These are phyloP conservation scores for Uloborus diversus DNA, from an alignment of 1,140 invertebrate genomes.

Conservation along the genomic window DNA sequence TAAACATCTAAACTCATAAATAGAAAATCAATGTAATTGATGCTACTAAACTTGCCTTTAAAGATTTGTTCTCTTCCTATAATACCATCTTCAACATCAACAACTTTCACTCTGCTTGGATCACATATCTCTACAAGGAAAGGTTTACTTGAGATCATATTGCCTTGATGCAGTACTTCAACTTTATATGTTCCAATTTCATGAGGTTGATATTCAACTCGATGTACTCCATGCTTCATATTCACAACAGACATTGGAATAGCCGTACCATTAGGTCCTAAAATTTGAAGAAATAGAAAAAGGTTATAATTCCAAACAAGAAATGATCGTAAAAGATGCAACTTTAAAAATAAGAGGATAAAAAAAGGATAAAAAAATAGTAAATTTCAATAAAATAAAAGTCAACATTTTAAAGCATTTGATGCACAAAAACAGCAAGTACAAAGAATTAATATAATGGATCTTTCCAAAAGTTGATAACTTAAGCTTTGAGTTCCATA, in stretches of 20 bases:
- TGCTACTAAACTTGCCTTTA: too few relatives aligned
- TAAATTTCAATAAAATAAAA: neutral
- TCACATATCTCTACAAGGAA: conserved; percentile 85
- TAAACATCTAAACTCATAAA: neutral
- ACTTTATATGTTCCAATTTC: conserved; percentile 74
- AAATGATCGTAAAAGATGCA: neutral
- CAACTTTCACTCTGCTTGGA: conserved; percentile 79
- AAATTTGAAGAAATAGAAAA: neutral
- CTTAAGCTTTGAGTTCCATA: too few relatives aligned
- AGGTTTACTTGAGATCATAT: conserved; percentile 71
- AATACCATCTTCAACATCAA: conserved; percentile 80
- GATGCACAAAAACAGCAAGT: too few relatives aligned
- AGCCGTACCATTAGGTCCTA: conserved; percentile 72
- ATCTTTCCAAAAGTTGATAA: too few relatives aligned
- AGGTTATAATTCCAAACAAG: neutral
- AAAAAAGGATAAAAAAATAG: neutral
- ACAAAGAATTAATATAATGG: too few relatives aligned
- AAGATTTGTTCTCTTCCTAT: conserved; percentile 84
- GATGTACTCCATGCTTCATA: conserved; percentile 55
- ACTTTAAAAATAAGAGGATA: neutral
- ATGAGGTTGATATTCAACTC: conserved; percentile 64
- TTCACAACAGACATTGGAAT: conserved; percentile 65
- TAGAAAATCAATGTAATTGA: too few relatives aligned
- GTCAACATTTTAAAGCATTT: neutral
- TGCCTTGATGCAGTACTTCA: conserved; percentile 68